Evolutionary conservation across 2,888 invertebrate genomes (phyloP), one percentile per base, ranked within the genome.

Genomic region (Sisyra terminalis): DNA sequence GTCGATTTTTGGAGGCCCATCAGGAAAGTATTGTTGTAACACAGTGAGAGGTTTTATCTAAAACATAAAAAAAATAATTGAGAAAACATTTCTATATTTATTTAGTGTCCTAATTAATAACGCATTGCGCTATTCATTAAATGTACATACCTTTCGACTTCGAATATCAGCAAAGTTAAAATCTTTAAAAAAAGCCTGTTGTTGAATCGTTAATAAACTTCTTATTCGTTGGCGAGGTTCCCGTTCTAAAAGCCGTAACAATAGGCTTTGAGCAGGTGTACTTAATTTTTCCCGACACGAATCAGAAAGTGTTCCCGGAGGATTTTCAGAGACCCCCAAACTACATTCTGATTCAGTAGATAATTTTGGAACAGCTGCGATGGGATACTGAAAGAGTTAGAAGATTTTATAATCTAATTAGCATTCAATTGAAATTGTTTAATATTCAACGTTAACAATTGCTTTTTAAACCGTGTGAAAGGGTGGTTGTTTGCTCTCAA

Each of bases 41-140:
- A 68, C 46, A 24, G 54, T 53, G 45, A 54, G 59, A 8, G 66
- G 66, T 30, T 59, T 57, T 2, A 65, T 45, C 67, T 67, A 59
- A 10, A 58, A 59, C 17, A 16, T 24, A 32, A 34, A 11, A 7
- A 2, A 34, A 11, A 34, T 8, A 34, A 34, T n/a, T n/a, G n/a
- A n/a, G n/a, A n/a, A n/a, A n/a, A n/a, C n/a, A n/a, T n/a, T n/a
- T n/a, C n/a, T n/a, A n/a, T n/a, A n/a, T n/a, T n/a, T n/a, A n/a
- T n/a, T n/a, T n/a, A n/a, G n/a, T n/a, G n/a, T n/a, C n/a, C n/a
- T n/a, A n/a, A n/a, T n/a, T n/a, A n/a, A n/a, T n/a, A n/a, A n/a
- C n/a, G 24, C 3, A 7, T 24, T 24, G 24, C 24, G 24, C 24
- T 24, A 7, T 24, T 5, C 24, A 24, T 5, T 7, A 24, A 24